These are phyloP conservation scores for Plestiodon gilberti DNA, from an alignment of 2,113 vertebrate species.

Conservation along the genomic window DNA sequence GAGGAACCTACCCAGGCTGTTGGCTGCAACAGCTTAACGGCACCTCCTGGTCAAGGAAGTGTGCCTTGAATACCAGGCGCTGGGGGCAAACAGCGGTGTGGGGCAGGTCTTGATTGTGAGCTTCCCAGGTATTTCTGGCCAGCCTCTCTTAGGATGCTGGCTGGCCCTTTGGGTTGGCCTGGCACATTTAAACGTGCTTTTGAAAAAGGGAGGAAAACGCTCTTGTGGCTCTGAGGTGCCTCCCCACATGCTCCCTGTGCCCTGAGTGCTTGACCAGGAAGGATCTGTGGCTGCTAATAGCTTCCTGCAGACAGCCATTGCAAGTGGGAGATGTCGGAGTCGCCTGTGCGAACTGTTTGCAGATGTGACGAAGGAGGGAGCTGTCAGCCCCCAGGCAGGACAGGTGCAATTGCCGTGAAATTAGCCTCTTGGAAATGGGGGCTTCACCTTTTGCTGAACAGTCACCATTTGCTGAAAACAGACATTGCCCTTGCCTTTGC, in stretches of 20 bases:
- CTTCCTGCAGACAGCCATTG: slow-evolving; percentile 80
- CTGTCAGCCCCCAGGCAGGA: slow-evolving; percentile 81
- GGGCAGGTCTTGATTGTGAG: too few species aligned
- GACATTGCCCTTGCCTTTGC: too few species aligned
- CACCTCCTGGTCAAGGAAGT: neutral
- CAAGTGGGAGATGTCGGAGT: slow-evolving; percentile 81
- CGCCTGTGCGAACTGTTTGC: slow-evolving; percentile 81
- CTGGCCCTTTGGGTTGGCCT: neutral
- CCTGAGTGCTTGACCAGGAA: slow-evolving; percentile 80
- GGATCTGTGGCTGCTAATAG: slow-evolving; percentile 83
- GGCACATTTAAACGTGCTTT: neutral
- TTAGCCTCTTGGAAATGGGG: slow-evolving; percentile 78
- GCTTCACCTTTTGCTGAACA: slow-evolving; percentile 46
- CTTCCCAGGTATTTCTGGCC: neutral
- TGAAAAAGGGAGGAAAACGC: neutral
- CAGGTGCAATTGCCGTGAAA: slow-evolving; percentile 82
- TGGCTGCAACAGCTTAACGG: too few species aligned
- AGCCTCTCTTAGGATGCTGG: neutral
- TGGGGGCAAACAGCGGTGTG: neutral
- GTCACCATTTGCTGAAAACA: slow-evolving; percentile 42
- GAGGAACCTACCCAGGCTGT: too few species aligned
- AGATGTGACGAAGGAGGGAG: slow-evolving; percentile 85
- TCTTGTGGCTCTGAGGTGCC: too few species aligned
- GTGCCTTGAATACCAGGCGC: neutral
- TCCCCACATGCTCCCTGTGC: slow-evolving; percentile 58